Base-by-base conservation (phyloP, 1,140 invertebrate genomes). In the Drosophila seguyi region DNA sequence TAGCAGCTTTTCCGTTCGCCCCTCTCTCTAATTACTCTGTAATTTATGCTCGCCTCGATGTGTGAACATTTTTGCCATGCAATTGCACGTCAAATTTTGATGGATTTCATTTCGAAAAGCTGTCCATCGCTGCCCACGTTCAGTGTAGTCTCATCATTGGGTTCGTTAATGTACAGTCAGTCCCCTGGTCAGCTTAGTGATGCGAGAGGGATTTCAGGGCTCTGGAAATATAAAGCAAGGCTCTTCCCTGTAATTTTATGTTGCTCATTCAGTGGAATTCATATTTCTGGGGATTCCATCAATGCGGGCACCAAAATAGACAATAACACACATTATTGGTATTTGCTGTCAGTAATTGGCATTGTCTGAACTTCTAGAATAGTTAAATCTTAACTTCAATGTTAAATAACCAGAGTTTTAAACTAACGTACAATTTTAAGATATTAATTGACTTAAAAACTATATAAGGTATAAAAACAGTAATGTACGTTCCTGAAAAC, bases 21-120 rank as follows among this genome's bases (percentile, higher is more conserved):
- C n/a, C 56, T 36, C 66, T 18, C 69, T 47, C 61, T 85, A 81
- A 85, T 85, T 85, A 82, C 63, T 16, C 13, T 25, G 34, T 53
- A 55, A 76, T 75, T 63, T 80, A 52, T 39, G 44, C 38, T 50
- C 16, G n/a, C 20, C 27, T 18, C 27, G 20, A 59, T 74, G 60
- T 75, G 77, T 65, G 50, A 78, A 62, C 62, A 73, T 62, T 53
- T 75, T 48, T 59, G 61, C 60, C 42, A 39, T 50, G 34, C 55
- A 60, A 74, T 67, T 67, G 48, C 45, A 59, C 53, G 65, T 29
- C 52, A 67, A 76, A 77, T 61, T 77, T 74, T 72, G 79, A 86
- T 87, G 74, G 79, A 86, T 79, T 66, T n/a, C 20, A 47, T 44
- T 13, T 13, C 39, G 25, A 25, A 45, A 34, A 56, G 34, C 42